Evolutionary conservation across 2,797 vertebrate genomes (phyloP), one percentile per base, ranked within the genome.

Genomic region (Pogoniulus pusillus): DNA sequence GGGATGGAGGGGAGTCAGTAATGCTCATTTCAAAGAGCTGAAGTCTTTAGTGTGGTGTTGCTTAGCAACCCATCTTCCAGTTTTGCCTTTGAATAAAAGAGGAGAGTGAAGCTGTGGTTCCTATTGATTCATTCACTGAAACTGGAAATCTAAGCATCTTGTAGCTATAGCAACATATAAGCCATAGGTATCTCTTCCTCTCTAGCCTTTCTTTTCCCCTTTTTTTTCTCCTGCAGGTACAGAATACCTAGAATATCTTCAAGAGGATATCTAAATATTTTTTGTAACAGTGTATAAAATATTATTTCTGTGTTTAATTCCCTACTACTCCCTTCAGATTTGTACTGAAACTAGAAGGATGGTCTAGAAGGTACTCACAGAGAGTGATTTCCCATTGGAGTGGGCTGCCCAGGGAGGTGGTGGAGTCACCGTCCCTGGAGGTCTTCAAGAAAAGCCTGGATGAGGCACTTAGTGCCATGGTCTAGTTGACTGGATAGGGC

Each of bases 21-120:
- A 96, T 95, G 96, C 96, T 96, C 37, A 96, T 98, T 97, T 97
- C 96, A 97, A 97, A 97, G 96, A 70, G 27, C 93, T 96, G 96
- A 90, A 94, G 95, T 96, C 95, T 96, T 96, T 66, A 39, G 82
- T 94, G 91, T 62, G 74, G 78, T 84, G 98, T 98, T 97, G 97
- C 97, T 85, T 97, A 97, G 98, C 97, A 98, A 98, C 97, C 82
- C 93, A 95, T 96, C 97, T 96, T 96, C 93, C 95, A 93, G 75
- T 94, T 96, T 88, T 92, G 79, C 92, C 91, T 97, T 96, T 95
- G 96, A 96, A 95, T 90, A 90, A 77, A 93, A 93, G 91, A 96
- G 91, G 83, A 95, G 93, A 95, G 86, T 53, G 96, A 83, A 81
- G 96, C 96, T 96, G 83, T 78, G 75, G 75, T 91, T 96, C 96